Percentiles rank a stretch among this genome's conserved stretches.
phyloP scores from a whole-genome alignment of 92 coral and sea anemone species.

The Zoanthus sansibaricus region DNA sequence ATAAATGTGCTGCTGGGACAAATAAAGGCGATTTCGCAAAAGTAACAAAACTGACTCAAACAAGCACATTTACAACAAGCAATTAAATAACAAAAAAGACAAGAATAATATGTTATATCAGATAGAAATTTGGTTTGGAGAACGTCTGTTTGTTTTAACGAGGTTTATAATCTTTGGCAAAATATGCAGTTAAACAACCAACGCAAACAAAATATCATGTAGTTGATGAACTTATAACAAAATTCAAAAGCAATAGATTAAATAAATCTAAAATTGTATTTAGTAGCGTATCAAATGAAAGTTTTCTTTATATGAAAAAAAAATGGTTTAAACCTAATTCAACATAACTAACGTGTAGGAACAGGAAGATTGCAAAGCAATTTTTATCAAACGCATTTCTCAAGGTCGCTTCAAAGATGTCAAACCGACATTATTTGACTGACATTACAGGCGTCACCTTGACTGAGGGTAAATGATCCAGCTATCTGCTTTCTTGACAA shows the following conservation, averaged over 20 bases:
- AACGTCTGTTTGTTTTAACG: background rate
- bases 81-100: too few species aligned
- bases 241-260: background rate
- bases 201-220: background rate
- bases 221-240: background rate
- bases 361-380: background rate
- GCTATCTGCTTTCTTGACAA: slow-evolving; percentile 27
- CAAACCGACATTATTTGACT: slow-evolving; percentile 20
- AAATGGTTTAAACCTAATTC: background rate
- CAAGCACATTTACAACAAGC: too few species aligned
- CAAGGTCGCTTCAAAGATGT: background rate
- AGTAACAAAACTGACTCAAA: too few species aligned
- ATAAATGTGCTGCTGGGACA: too few species aligned
- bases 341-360: background rate
- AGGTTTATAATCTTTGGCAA: background rate
- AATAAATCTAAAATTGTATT: background rate
- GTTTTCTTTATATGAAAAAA: slow-evolving; percentile 11
- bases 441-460: background rate
- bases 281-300: too few species aligned
- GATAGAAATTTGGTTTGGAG: too few species aligned
- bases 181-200: slow-evolving; percentile 6
- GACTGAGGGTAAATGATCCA: background rate
- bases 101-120: too few species aligned
- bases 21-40: too few species aligned
- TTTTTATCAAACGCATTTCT: too few species aligned